A percentile compares a stretch with the other conserved stretches of the same genome.
These are phyloP conservation scores for Forbesichthys agassizii DNA, from an alignment of 2,113 vertebrate species.

Conservation along the genomic window DNA sequence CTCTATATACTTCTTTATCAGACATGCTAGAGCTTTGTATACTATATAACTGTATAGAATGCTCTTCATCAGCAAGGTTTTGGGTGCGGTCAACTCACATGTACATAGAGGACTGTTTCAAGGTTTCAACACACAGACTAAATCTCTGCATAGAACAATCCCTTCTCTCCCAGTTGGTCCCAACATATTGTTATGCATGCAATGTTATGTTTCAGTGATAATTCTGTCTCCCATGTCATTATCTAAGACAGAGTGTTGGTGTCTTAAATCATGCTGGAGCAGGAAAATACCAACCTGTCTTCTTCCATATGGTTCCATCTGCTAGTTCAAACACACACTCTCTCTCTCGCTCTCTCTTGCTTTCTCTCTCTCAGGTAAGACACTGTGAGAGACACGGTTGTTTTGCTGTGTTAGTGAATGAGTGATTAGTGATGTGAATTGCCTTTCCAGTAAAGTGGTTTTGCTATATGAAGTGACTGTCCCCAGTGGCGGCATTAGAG, in stretches of 20 bases:
- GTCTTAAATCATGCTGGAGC: conserved; percentile 43
- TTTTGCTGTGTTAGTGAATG: conserved; percentile 14
- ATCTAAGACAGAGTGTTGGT: conserved; percentile 31
- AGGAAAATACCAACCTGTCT: not conserved
- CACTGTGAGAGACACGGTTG: not conserved
- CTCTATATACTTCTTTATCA: not conserved
- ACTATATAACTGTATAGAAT: not conserved
- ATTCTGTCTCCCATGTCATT: conserved; percentile 44
- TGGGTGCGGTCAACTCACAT: not conserved
- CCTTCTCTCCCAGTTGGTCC: not conserved
- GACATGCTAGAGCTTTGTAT: not conserved
- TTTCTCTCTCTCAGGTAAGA: too few relatives aligned
- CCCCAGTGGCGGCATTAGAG: conserved; percentile 11
- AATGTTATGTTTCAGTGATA: conserved; percentile 26
- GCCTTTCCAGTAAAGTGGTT: conserved; percentile 23
- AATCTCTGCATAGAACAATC: too few relatives aligned
- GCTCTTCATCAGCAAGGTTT: not conserved
- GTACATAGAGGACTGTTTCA: too few relatives aligned
- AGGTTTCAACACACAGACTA: too few relatives aligned
- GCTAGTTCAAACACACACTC: not conserved
- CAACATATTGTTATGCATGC: not conserved
- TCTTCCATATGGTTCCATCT: conserved; percentile 24
- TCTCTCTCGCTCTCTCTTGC: not conserved
- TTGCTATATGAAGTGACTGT: conserved; percentile 12
- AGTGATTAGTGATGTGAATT: conserved; percentile 19